Conservation (phyloP, 2,888 invertebrate species). For the Pseudococcus longispinus region DNA sequence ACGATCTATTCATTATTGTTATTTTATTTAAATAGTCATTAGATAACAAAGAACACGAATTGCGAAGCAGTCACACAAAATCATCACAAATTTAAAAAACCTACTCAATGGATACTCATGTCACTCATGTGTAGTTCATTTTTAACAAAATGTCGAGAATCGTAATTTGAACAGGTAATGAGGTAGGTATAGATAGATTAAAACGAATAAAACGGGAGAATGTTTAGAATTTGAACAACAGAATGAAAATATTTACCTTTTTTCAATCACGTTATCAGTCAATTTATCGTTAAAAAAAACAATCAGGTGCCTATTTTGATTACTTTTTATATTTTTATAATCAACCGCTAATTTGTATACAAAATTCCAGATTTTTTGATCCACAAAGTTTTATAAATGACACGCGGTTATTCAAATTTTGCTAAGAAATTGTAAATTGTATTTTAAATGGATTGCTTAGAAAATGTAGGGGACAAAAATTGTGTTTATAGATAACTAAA, state of each 20-base stretch:
- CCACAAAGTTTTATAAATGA: background rate
- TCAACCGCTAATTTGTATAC: background rate
- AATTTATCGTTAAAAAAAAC: background rate
- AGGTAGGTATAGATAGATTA: background rate
- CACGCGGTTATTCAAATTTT: background rate
- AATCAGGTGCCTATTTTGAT: too few relatives aligned
- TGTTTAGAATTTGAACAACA: background rate
- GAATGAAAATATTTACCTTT: background rate
- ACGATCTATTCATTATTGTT: background rate
- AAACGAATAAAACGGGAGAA: background rate
- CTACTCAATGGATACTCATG: too few relatives aligned
- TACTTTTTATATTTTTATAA: background rate
- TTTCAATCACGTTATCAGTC: background rate
- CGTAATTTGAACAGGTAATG: background rate
- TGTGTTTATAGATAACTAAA: constrained; percentile 10
- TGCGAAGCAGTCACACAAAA: background rate
- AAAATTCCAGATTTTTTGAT: background rate
- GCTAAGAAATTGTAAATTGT: background rate
- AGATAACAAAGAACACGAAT: background rate
- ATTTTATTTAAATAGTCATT: background rate
- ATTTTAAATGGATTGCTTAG: background rate
- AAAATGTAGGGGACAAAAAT: background rate
- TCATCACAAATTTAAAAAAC: background rate
- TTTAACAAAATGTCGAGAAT: background rate
- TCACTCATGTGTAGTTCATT: background rate